These are phyloP conservation scores for Hyalella azteca DNA, from an alignment of 2,888 invertebrate species.

Conservation along the genomic window DNA sequence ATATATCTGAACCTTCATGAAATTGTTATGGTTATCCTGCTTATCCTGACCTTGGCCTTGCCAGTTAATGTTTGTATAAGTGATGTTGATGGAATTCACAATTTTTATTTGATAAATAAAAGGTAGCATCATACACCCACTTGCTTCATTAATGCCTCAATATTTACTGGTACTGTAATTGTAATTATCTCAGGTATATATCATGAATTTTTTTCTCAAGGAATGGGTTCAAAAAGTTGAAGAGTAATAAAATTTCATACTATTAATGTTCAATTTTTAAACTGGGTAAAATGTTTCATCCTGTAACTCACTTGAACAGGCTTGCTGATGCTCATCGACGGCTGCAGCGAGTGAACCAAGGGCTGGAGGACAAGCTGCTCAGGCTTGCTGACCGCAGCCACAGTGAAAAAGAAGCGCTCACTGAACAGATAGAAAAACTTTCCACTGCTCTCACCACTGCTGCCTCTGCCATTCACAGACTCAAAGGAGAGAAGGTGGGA, in stretches of 20 bases:
- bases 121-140: no score
- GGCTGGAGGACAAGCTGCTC: conserved; percentile 89
- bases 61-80: not conserved
- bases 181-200: not conserved
- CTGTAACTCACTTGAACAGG: conserved; percentile 64
- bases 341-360: conserved; percentile 92
- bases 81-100: not conserved
- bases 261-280: not conserved
- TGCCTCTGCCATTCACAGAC: conserved; percentile 62
- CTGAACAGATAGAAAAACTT: conserved; percentile 84
- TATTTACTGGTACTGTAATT: no score
- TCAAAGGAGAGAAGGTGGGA: conserved; percentile 65
- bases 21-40: not conserved
- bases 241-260: not conserved
- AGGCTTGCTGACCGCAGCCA: conserved; percentile 91
- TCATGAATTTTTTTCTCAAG: not conserved
- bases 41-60: not conserved
- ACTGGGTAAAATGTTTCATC: not conserved
- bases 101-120: not conserved
- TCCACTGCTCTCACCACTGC: conserved; percentile 64
- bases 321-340: conserved; percentile 91
- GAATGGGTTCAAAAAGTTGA: not conserved
- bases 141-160: no score
- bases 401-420: conserved; percentile 83
- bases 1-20: not conserved